A percentile compares a stretch with the other conserved stretches of the same genome.
phyloP scores from a whole-genome alignment of 2,797 vertebrate genomes.

The Eulemur albifrons region DNA sequence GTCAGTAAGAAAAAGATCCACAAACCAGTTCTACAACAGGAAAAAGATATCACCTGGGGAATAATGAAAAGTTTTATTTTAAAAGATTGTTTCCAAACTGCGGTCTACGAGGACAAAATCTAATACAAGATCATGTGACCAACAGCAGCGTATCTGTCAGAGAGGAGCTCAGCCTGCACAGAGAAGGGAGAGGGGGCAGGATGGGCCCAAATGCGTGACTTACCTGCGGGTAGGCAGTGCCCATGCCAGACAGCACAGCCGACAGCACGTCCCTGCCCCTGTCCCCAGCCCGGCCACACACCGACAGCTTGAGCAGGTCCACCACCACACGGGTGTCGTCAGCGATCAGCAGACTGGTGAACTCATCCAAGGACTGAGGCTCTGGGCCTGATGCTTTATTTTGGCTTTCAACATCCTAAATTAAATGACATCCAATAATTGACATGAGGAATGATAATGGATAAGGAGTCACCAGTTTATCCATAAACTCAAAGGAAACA shows the following conservation, averaged over 20 bases:
- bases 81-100: background rate
- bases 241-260: constrained; percentile 97
- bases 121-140: background rate
- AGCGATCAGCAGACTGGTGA: constrained; percentile 94
- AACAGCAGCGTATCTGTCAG: background rate
- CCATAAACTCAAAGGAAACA: background rate
- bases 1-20: background rate
- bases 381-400: constrained; percentile 94
- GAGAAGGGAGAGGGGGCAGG: background rate
- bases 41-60: background rate
- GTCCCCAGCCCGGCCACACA: constrained; percentile 94
- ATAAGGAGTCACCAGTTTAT: background rate
- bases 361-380: constrained; percentile 97
- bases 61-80: background rate
- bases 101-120: background rate
- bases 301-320: constrained; percentile 96
- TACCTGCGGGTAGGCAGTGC: constrained; percentile 97
- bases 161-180: background rate
- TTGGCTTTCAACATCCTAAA: constrained; percentile 95
- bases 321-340: constrained; percentile 98
- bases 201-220: background rate
- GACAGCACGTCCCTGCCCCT: constrained; percentile 96
- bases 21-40: background rate
- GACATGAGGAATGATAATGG: background rate
- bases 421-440: constrained; percentile 18